Evolutionary conservation across 2,888 invertebrate genomes (phyloP), one percentile per base, ranked within the genome.

Genomic region (Cephus pulcher): DNA sequence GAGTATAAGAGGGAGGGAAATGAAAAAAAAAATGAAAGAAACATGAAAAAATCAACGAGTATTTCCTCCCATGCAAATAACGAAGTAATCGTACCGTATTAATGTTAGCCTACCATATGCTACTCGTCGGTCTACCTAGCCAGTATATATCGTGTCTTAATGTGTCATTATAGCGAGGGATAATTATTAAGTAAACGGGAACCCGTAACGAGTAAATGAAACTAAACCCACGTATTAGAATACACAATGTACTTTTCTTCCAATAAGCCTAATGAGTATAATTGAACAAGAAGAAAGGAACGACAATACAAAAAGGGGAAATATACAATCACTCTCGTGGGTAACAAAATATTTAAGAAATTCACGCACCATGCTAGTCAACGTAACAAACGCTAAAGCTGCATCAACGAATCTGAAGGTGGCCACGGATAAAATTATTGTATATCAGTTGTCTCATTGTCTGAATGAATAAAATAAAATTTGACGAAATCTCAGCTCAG

Each of bases 201-300:
- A 76, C 78, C 82, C 69, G 80, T 82, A 84, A 78, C 76, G 78
- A 81, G 82, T 76, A 84, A 86, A 86, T 84, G 82, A 83, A 84
- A 84, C 81, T 83, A 81, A 82, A 80, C 82, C 80, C 75, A 56
- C 23, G 56, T 56, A 56, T 56, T 78, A 73, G 85, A 85, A 84
- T 84, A 82, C 78, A 74, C 74, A 80, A 80, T 79, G 86, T 85
- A 86, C 84, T 82, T 83, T 81, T 84, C 86, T 85, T 86, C 84
- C 86, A 88, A 89, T 89, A 85, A 86, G 85, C 81, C 85, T 89
- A 88, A 89, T 88, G 87, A 87, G 85, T 87, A 83, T 86, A 88
- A 88, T 88, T 85, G 56, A 56, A 6, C 23, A 56, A 56, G 56
- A 56, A 56, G 56, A 56, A 56, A 56, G 23, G 23, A 23, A 23